Conservation (phyloP, 2,888 invertebrate genomes). For the Temnothorax ravouxi region DNA sequence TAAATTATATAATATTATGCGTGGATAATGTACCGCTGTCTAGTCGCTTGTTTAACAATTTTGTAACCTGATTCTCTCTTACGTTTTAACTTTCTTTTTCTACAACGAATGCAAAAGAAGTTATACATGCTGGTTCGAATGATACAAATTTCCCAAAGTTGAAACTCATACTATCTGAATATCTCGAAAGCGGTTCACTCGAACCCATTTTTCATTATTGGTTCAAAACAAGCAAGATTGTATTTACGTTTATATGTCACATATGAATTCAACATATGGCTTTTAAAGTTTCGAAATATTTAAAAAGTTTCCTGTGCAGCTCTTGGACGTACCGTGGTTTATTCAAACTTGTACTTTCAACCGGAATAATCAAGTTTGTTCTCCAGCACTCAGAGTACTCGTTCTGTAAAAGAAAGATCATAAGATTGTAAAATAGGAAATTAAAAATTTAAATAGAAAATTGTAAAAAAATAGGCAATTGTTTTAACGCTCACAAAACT, state of each 20-base stretch:
- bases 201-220: slow-evolving; percentile 2
- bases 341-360: slow-evolving; percentile 4
- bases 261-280: not conserved
- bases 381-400: not conserved
- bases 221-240: not conserved
- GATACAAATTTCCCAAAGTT: not conserved
- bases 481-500: not conserved
- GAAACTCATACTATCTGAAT: not conserved
- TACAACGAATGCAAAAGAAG: not conserved
- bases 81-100: not conserved
- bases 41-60: slow-evolving; percentile 20
- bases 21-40: not conserved
- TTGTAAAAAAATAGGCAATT: not conserved
- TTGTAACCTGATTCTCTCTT: not conserved
- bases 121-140: not conserved
- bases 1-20: slow-evolving; percentile 2
- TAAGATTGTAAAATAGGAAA: not conserved
- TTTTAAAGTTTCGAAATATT: slow-evolving; percentile 5
- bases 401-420: not conserved
- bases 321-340: not conserved
- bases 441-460: slow-evolving; percentile 9
- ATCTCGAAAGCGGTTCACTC: slow-evolving; percentile 7
- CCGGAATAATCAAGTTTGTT: slow-evolving; percentile 14
- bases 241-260: not conserved
- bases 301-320: slow-evolving; percentile 2